These are phyloP conservation scores for Artemisiospiza belli DNA, from an alignment of 2,113 vertebrate genomes.

Conservation along the genomic window DNA sequence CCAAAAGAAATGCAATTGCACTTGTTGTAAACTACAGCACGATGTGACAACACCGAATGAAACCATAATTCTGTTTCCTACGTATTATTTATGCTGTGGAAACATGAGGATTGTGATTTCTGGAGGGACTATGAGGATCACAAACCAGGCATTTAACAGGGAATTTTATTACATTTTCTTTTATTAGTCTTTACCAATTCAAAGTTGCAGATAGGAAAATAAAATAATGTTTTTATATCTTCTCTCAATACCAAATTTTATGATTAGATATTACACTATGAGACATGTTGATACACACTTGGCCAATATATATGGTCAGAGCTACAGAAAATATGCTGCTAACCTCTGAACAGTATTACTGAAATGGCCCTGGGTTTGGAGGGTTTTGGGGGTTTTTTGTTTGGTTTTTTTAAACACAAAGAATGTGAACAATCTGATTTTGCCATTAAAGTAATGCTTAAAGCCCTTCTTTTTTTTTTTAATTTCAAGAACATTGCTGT, in stretches of 20 bases:
- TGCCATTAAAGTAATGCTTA: neutral
- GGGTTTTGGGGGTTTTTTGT: neutral
- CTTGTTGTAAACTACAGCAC: slow-evolving; percentile 28
- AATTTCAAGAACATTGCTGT: neutral
- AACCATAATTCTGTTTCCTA: slow-evolving; percentile 62
- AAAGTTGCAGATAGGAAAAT: slow-evolving; percentile 37
- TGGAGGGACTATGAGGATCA: slow-evolving; percentile 35
- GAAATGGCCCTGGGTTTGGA: neutral
- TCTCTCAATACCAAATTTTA: slow-evolving; percentile 17
- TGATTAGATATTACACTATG: neutral
- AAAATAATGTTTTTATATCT: slow-evolving; percentile 22
- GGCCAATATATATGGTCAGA: neutral
- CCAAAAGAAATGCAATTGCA: slow-evolving; percentile 53
- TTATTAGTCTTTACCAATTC: slow-evolving; percentile 39
- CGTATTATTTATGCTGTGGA: slow-evolving; percentile 43
- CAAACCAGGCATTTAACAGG: slow-evolving; percentile 47
- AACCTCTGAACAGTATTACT: neutral
- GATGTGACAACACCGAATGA: slow-evolving; percentile 54
- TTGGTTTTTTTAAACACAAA: neutral
- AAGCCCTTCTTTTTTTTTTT: neutral
- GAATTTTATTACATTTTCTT: slow-evolving; percentile 55
- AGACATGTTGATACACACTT: neutral
- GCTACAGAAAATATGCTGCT: neutral
- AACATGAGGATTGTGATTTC: slow-evolving; percentile 44
- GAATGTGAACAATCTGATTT: neutral